These are phyloP conservation scores for Pachyrhynchus sulphureomaculatus DNA, from an alignment of 1,140 invertebrate genomes.

Conservation along the genomic window DNA sequence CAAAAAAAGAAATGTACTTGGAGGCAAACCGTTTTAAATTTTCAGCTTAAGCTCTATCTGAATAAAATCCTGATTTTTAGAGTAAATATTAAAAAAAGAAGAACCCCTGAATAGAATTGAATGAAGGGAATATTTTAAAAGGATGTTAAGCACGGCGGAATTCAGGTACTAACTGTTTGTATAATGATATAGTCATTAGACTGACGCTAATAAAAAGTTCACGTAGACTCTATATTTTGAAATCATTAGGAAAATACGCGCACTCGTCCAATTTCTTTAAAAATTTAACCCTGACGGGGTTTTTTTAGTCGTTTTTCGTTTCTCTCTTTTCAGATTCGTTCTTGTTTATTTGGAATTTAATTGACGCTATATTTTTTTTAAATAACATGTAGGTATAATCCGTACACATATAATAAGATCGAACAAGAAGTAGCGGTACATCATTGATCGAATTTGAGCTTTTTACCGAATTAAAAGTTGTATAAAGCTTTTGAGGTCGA, in stretches of 20 bases:
- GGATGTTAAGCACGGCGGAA: not conserved
- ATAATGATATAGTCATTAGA: conserved; percentile 15
- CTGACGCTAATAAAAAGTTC: conserved; percentile 1
- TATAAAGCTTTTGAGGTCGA: no score
- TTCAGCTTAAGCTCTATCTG: not conserved
- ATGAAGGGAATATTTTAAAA: conserved; percentile 11
- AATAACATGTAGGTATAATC: no score
- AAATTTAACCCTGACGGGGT: not conserved
- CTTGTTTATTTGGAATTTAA: not conserved
- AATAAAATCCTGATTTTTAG: conserved; percentile 1
- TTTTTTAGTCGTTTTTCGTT: not conserved
- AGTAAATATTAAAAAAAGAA: conserved; percentile 6
- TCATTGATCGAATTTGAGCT: no score
- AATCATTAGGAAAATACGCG: conserved; percentile 13
- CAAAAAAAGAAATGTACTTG: no score
- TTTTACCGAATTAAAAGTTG: no score
- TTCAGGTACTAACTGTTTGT: conserved; percentile 12
- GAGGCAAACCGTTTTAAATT: no score
- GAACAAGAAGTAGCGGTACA: no score
- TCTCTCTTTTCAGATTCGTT: not conserved
- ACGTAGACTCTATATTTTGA: conserved; percentile 2
- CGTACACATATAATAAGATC: no score
- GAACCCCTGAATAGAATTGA: not conserved
- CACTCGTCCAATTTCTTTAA: conserved; percentile 5
- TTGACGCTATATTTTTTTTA: no score